A percentile compares a stretch with the other conserved stretches of the same genome.
These are phyloP conservation scores for Miltochrista miniata DNA, from an alignment of 2,888 invertebrate species.

Conservation along the genomic window DNA sequence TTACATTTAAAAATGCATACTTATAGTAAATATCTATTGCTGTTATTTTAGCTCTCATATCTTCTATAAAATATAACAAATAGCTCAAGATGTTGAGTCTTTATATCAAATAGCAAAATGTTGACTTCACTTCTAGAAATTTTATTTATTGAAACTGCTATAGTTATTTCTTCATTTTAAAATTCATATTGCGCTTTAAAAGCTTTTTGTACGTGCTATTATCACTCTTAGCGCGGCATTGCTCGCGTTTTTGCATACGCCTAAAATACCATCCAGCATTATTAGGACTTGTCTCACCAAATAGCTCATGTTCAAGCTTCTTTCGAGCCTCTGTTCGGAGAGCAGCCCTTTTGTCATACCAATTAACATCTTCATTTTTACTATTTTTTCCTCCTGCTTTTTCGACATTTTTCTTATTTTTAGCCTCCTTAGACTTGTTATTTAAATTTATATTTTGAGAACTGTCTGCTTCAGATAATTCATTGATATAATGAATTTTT, in stretches of 20 bases:
- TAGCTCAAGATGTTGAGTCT: too few species aligned
- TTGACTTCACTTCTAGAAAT: not conserved
- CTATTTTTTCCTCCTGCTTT: constrained; percentile 25
- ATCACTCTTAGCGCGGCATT: constrained; percentile 67
- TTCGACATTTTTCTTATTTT: constrained; percentile 15
- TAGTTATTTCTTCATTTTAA: constrained; percentile 56
- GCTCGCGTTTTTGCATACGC: constrained; percentile 74
- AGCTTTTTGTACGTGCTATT: constrained; percentile 64
- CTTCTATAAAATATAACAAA: too few species aligned
- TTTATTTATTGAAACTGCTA: too few species aligned
- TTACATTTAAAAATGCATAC: not conserved
- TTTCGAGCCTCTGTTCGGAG: constrained; percentile 67
- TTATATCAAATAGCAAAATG: too few species aligned
- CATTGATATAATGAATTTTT: constrained; percentile 40
- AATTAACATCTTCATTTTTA: constrained; percentile 48
- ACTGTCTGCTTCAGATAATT: constrained; percentile 38
- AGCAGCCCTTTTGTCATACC: constrained; percentile 68
- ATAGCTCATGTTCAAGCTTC: constrained; percentile 62
- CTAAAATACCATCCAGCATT: constrained; percentile 77
- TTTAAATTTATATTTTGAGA: constrained; percentile 27
- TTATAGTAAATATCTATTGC: too few species aligned
- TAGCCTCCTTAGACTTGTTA: constrained; percentile 18
- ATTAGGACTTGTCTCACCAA: constrained; percentile 59
- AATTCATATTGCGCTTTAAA: constrained; percentile 65
- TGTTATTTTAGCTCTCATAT: too few species aligned